Conservation (phyloP, 1,140 invertebrate genomes). For the Oedothorax gibbosus region DNA sequence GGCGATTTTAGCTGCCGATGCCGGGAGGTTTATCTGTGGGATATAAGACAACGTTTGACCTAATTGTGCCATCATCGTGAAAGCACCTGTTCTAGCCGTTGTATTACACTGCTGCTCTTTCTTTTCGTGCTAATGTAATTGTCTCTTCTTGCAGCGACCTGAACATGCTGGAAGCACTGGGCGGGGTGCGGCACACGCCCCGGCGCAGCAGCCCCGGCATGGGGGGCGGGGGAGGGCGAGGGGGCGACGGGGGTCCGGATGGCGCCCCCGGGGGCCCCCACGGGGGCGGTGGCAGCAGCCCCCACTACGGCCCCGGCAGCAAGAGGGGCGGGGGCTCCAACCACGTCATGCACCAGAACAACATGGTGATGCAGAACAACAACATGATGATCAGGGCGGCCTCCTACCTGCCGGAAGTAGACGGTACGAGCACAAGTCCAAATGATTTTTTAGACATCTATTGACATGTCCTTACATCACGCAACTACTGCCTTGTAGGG, state of each 20-base stretch:
- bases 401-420: not conserved
- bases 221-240: constrained; percentile 40
- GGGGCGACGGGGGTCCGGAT: constrained; percentile 9
- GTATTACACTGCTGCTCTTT: too few relatives aligned
- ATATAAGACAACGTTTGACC: too few relatives aligned
- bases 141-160: constrained; percentile 25
- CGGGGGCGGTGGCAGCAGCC: constrained; percentile 21
- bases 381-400: not conserved
- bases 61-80: too few relatives aligned
- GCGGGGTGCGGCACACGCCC: not conserved
- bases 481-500: too few relatives aligned
- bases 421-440: too few relatives aligned
- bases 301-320: constrained; percentile 32
- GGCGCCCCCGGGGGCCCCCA: constrained; percentile 23
- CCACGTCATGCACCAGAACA: constrained; percentile 19
- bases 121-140: too few relatives aligned
- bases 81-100: too few relatives aligned
- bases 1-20: too few relatives aligned
- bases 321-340: constrained; percentile 14
- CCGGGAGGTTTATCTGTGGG: too few relatives aligned
- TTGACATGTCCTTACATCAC: too few relatives aligned
- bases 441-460: too few relatives aligned
- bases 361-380: constrained; percentile 14
- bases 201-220: constrained; percentile 46
- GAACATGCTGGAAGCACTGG: constrained; percentile 40